Percentiles rank a stretch among this genome's conserved stretches.
These are phyloP conservation scores for Schizopygopsis malacanthus DNA, from an alignment of 2,797 vertebrate species.

Conservation along the genomic window DNA sequence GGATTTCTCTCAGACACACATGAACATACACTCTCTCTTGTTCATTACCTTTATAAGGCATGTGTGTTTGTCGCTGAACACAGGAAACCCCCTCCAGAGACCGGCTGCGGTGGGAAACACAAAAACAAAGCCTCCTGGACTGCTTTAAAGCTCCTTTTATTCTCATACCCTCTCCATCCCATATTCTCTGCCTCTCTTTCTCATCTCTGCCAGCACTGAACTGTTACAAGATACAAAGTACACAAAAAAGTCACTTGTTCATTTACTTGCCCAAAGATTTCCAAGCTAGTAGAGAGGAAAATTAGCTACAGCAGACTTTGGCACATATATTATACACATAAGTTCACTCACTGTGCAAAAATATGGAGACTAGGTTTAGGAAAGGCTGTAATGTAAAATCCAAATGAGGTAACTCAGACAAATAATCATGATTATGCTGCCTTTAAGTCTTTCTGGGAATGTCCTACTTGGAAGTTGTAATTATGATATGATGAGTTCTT, in stretches of 20 bases:
- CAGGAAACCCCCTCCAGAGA: slow-evolving; percentile 49
- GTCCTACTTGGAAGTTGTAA: neutral
- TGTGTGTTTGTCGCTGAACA: neutral
- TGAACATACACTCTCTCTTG: neutral
- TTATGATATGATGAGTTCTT: neutral
- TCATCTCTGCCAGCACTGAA: neutral
- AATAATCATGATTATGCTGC: neutral
- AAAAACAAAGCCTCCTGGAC: slow-evolving; percentile 2
- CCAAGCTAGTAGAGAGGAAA: neutral
- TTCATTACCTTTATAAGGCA: slow-evolving; percentile 12
- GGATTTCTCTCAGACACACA: neutral
- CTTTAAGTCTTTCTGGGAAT: neutral
- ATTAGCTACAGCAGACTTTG: neutral
- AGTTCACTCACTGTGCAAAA: neutral
- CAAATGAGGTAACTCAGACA: neutral
- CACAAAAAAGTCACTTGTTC: neutral
- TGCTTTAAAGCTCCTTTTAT: neutral
- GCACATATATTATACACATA: neutral
- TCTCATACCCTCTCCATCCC: neutral
- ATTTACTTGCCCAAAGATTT: neutral
- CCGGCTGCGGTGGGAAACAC: slow-evolving; percentile 23
- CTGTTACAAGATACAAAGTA: neutral
- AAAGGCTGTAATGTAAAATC: neutral
- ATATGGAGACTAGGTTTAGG: neutral
- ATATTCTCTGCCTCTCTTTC: neutral